Evolutionary conservation across 2,888 invertebrate genomes (phyloP).

Genomic region (Mythimna pallens): DNA sequence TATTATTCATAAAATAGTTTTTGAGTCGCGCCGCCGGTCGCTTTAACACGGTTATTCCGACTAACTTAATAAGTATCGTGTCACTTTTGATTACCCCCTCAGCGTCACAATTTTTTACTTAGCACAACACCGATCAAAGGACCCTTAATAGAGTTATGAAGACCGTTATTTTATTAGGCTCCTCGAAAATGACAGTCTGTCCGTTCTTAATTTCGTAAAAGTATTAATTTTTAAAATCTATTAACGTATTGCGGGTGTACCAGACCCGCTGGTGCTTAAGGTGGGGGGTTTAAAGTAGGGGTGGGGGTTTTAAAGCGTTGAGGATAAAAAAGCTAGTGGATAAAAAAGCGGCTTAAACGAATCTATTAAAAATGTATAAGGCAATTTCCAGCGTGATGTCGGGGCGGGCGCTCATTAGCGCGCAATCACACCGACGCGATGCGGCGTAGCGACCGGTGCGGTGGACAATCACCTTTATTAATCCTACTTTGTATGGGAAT

Average conservation of each 20-base stretch:
- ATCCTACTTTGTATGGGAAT: constrained; percentile 42
- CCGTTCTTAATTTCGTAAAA: constrained; percentile 81
- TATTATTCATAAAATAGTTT: constrained; percentile 91
- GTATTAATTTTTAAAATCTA: constrained; percentile 88
- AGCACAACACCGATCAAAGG: constrained; percentile 83
- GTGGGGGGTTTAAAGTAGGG: constrained; percentile 41
- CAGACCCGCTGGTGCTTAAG: constrained; percentile 26
- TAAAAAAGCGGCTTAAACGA: constrained; percentile 88
- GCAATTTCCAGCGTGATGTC: constrained; percentile 82
- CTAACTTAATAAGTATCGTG: constrained; percentile 90
- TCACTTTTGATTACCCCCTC: constrained; percentile 88
- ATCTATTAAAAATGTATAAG: constrained; percentile 87
- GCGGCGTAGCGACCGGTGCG: constrained; percentile 56
- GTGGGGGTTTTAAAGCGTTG: constrained; percentile 78
- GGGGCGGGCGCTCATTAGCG: constrained; percentile 76
- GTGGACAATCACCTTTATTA: constrained; percentile 53
- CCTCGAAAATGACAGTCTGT: constrained; percentile 80
- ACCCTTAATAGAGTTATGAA: constrained; percentile 76
- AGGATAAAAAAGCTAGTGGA: constrained; percentile 77
- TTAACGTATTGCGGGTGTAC: constrained; percentile 81
- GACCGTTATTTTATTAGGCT: constrained; percentile 79
- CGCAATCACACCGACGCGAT: constrained; percentile 74
- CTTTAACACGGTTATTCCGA: constrained; percentile 85
- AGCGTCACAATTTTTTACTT: constrained; percentile 80
- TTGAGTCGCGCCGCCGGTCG: constrained; percentile 89